Evolutionary conservation across 2,797 vertebrate species (phyloP).

Genomic region (Threskiornis aethiopicus): DNA sequence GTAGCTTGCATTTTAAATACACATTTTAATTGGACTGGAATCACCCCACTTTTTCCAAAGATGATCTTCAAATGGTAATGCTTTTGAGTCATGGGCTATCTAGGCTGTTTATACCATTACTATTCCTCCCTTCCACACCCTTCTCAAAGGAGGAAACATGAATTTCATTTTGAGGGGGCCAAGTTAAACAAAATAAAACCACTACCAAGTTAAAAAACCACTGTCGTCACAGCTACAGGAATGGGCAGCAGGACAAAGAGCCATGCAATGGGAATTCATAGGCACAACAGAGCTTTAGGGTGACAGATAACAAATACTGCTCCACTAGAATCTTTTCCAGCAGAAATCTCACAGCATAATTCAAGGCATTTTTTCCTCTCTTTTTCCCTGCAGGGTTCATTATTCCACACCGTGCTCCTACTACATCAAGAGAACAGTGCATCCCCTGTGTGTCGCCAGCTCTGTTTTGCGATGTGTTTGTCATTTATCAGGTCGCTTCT

Average conservation of each 20-base stretch:
- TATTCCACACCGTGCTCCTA: not conserved
- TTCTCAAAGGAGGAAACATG: not conserved
- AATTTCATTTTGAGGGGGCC: not conserved
- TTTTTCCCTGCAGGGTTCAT: conserved; percentile 52
- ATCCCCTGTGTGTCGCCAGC: not conserved
- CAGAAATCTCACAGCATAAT: conserved; percentile 5
- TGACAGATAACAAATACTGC: conserved; percentile 14
- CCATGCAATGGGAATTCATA: not conserved
- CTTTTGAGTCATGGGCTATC: not conserved
- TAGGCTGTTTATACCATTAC: not conserved
- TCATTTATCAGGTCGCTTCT: not conserved
- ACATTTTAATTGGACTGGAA: not conserved
- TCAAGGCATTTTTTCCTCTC: not conserved
- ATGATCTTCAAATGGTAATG: not conserved
- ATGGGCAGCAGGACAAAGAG: not conserved
- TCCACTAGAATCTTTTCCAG: not conserved
- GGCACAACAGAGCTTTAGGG: not conserved
- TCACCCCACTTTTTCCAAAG: not conserved
- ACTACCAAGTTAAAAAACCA: not conserved
- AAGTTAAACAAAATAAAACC: not conserved
- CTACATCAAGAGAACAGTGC: not conserved
- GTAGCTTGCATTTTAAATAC: not conserved
- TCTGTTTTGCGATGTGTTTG: not conserved
- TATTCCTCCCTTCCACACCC: not conserved
- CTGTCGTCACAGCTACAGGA: not conserved